Evolutionary conservation across 2,888 invertebrate genomes (phyloP), one percentile per base, ranked within the genome.

Genomic region (Drosophila acutilabella): DNA sequence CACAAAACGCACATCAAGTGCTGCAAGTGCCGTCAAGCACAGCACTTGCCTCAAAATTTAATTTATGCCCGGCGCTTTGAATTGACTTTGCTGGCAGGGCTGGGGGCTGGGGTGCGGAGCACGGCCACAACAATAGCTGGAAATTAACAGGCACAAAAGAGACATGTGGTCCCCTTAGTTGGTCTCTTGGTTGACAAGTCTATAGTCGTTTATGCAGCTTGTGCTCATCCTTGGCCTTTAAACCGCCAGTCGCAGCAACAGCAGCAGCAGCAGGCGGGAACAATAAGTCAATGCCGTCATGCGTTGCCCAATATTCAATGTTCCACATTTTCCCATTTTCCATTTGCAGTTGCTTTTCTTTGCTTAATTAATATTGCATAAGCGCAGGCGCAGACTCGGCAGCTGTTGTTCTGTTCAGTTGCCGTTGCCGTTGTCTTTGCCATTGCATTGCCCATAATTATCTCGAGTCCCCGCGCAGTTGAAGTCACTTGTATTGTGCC

Each of bases 111-210:
- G 8, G 11, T 14, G 23, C 7, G 26, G 10, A 4, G 7, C 26
- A 11, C 4, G 8, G 41, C n/a, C 40, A 41, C 73, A 79, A 79
- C 78, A 88, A 83, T 85, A 80, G 88, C 80, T 82, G 73, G 68
- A 83, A 88, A 83, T 83, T 88, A 85, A 88, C 73, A 85, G 86
- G 64, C 82, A 83, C 88, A 81, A 84, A 84, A 62, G 85, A 69
- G 78, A 85, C 58, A 72, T 67, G 60, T 64, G 66, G 59, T 62
- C 50, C 52, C 61, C 54, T 20, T 36, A 14, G 47, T 23, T 57
- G 57, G 69, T 62, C 77, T 69, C 50, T 61, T 58, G 53, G 48
- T 44, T 18, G 69, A 54, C 53, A 44, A 36, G 41, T 41, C 44
- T 50, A 61, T 26, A 11, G 38, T n/a, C 64, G 62, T 14, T 33